phyloP scores from a whole-genome alignment of 2,113 vertebrate genomes.

The Todiramphus saurophagus region DNA sequence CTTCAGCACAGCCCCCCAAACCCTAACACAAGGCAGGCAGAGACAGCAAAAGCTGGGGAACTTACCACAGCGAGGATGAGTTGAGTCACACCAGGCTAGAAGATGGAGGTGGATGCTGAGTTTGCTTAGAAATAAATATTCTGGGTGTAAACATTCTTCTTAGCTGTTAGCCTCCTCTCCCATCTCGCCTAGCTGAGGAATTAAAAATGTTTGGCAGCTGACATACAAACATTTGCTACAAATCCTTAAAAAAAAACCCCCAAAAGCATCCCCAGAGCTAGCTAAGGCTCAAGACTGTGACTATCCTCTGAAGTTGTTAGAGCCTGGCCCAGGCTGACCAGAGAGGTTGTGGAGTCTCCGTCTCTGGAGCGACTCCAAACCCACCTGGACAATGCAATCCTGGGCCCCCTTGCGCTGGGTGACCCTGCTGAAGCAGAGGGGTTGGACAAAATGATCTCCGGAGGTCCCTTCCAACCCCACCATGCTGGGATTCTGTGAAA shows the following conservation, averaged over 20 bases:
- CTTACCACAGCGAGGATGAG: rapidly evolving
- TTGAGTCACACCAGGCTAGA: not conserved
- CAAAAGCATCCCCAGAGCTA: not conserved
- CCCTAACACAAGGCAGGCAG: not conserved
- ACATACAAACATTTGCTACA: not conserved
- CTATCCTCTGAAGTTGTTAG: not conserved
- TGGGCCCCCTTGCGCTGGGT: too few relatives aligned
- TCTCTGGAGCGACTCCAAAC: too few relatives aligned
- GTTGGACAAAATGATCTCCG: too few relatives aligned
- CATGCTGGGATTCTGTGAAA: not conserved
- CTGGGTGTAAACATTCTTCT: not conserved
- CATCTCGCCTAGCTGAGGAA: not conserved
- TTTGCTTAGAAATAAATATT: not conserved
- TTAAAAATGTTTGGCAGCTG: not conserved
- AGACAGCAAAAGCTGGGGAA: not conserved
- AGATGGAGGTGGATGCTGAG: not conserved
- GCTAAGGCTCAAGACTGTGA: not conserved
- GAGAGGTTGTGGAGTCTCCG: too few relatives aligned
- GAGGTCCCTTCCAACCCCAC: too few relatives aligned
- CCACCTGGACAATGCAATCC: too few relatives aligned
- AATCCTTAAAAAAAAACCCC: not conserved
- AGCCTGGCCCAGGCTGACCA: too few relatives aligned
- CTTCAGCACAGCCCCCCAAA: not conserved
- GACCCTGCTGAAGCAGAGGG: too few relatives aligned
- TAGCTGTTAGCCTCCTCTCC: not conserved